Evolutionary conservation across 2,888 invertebrate species (phyloP).

Genomic region (Metacarcinus magister): DNA sequence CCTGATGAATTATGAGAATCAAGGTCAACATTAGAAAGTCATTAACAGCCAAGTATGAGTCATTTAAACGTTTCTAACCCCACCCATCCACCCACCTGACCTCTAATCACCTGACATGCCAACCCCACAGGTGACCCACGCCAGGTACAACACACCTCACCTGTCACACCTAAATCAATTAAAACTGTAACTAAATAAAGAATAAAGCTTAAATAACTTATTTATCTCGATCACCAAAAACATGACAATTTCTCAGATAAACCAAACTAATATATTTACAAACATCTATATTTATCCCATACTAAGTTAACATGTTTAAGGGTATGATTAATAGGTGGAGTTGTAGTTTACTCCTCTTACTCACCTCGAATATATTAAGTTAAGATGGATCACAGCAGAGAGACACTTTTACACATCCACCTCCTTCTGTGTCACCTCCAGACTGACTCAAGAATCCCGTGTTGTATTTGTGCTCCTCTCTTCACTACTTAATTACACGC

Average conservation of each 20-base stretch:
- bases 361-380: background rate
- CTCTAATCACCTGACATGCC: too few species aligned
- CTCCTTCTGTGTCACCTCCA: background rate
- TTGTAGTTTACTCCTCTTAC: background rate
- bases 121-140: too few species aligned
- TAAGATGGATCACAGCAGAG: background rate
- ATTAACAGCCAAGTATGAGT: too few species aligned
- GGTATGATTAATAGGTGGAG: too few species aligned
- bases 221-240: background rate
- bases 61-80: too few species aligned
- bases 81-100: too few species aligned
- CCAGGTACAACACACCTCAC: too few species aligned
- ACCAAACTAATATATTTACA: background rate
- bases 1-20: too few species aligned
- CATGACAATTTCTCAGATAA: background rate
- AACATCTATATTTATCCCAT: background rate
- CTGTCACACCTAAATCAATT: background rate
- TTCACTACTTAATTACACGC: background rate
- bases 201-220: background rate
- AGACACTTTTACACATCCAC: background rate
- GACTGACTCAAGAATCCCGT: background rate
- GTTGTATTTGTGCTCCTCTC: background rate
- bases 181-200: background rate
- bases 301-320: too few species aligned
- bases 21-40: too few species aligned